These are phyloP conservation scores for Quadroppia sp. DNA, from an alignment of 2,888 invertebrate genomes.

Conservation along the genomic window DNA sequence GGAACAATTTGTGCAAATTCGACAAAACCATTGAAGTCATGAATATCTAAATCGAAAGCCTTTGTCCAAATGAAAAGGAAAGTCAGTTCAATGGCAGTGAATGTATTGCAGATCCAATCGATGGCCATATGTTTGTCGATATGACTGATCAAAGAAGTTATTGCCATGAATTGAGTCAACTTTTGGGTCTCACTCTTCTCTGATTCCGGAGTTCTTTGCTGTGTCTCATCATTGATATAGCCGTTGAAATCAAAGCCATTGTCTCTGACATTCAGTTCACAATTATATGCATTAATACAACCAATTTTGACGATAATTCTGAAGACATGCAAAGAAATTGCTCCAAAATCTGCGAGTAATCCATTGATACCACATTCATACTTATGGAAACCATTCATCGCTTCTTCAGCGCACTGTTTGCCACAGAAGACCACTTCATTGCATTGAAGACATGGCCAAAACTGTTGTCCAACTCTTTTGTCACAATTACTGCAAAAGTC, in stretches of 20 bases:
- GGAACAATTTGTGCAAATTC: background rate
- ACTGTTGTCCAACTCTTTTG: background rate
- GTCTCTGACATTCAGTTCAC: background rate
- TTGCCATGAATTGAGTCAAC: background rate
- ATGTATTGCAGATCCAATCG: conserved; percentile 13
- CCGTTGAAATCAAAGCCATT: conserved; percentile 12
- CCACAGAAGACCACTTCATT: conserved; percentile 35
- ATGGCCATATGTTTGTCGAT: background rate
- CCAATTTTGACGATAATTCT: conserved; percentile 15
- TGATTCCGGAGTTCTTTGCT: background rate
- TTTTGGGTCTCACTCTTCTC: background rate
- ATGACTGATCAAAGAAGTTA: conserved; percentile 29
- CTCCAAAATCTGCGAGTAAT: background rate
- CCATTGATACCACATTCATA: conserved; percentile 33
- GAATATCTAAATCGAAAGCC: background rate
- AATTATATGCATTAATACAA: background rate
- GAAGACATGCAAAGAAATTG: conserved; percentile 14
- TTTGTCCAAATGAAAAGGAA: background rate
- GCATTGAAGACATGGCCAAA: conserved; percentile 33
- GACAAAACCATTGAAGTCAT: conserved; percentile 30
- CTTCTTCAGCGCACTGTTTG: conserved; percentile 10
- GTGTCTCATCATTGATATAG: conserved; percentile 7
- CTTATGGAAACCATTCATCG: background rate
- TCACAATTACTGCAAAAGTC: conserved; percentile 17
- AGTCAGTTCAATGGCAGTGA: conserved; percentile 15